These are phyloP conservation scores for Eidolon dupreanum DNA, from an alignment of 2,797 vertebrate species.

Conservation along the genomic window DNA sequence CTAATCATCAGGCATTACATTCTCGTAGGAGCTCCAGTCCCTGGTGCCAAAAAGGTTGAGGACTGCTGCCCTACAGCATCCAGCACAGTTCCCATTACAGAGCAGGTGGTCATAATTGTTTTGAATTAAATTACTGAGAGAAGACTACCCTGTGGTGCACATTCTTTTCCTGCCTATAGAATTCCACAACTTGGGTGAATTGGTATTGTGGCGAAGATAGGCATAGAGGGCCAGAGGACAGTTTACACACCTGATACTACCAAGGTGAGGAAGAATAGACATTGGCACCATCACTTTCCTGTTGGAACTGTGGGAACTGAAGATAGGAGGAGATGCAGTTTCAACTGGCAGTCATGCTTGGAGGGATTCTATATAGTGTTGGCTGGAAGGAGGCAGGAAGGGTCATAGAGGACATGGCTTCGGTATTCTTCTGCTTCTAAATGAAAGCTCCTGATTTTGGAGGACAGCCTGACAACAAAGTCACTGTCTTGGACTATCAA, in stretches of 20 bases:
- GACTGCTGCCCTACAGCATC: neutral
- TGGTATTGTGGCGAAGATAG: neutral
- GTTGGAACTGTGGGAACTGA: neutral
- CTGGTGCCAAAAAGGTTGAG: too few relatives aligned
- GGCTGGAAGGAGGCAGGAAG: neutral
- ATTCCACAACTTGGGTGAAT: neutral
- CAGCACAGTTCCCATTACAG: neutral
- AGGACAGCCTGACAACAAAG: neutral
- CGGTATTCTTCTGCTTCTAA: neutral
- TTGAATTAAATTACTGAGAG: neutral
- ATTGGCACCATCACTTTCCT: neutral
- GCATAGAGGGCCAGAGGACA: neutral
- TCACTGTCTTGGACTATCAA: neutral
- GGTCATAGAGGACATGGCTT: neutral
- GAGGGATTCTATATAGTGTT: neutral
- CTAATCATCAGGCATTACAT: too few relatives aligned
- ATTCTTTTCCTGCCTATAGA: neutral
- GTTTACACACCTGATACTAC: neutral
- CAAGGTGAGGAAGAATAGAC: neutral
- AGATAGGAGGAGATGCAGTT: neutral
- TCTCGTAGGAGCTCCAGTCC: too few relatives aligned
- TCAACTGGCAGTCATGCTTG: neutral
- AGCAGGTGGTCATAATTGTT: neutral
- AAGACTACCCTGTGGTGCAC: neutral
- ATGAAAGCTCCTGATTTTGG: neutral